Base-by-base conservation (phyloP, 2,888 invertebrate species). In the Tyria jacobaeae region DNA sequence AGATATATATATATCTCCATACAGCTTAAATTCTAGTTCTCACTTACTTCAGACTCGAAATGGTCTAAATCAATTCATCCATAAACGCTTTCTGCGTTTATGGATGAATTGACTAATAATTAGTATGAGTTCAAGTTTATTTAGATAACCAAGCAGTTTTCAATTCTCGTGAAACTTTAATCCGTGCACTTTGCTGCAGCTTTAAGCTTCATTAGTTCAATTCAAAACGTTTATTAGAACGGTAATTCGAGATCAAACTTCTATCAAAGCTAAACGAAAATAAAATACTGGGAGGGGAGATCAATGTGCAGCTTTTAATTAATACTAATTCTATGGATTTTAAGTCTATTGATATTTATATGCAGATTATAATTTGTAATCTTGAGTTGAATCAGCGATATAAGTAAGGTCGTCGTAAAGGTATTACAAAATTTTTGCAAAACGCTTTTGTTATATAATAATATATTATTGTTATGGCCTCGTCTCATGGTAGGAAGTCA, bases 31-130 rank as follows among this genome's bases (percentile, higher is more conserved):
- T 12, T 4, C 17, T 21, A 44, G 12, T 17, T 41, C 17, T 39
- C n/a, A 41, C n/a, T 41, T 21, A 6, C 6, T 27, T 27, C 6
- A 27, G 27, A 27, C 44, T 1, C 4, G 12, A 21, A 44, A 21
- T 12, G 5, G 44, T 21, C 10, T 3, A 21, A 44, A 21, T 44
- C 41, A 41, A 41, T 41, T 41, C 41, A 41, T 12, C 10, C 17
- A 21, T 17, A n/a, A 41, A 41, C 10, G 41, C n/a, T n/a, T n/a
- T n/a, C n/a, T n/a, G n/a, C n/a, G n/a, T n/a, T n/a, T n/a, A n/a
- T n/a, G n/a, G n/a, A n/a, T n/a, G n/a, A 12, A 44, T 21, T 21
- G 21, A 44, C 44, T 31, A 50, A 17, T 50, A 50, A 50, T 50
- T 50, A 17, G 50, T 50, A 50, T 17, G 31, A 50, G 50, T 34